Base-by-base conservation (phyloP, 2,113 vertebrate species). In the Grus americana region DNA sequence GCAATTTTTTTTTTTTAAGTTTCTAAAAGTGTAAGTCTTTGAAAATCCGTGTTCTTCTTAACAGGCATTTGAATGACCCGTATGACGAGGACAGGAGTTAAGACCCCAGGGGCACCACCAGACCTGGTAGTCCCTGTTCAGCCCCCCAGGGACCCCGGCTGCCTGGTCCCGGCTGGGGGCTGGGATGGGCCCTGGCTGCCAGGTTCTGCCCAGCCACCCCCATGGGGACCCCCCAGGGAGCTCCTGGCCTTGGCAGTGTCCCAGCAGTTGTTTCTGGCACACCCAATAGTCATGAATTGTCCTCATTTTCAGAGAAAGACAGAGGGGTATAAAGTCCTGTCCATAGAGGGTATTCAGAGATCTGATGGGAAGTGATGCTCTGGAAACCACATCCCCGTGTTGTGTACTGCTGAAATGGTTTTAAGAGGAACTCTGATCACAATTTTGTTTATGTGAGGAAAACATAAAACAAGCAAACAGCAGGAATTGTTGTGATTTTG, bases 101-200 rank as follows among this genome's bases (percentile, higher is more conserved):
- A 52, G 12, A 38, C 20, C 6, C 12, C 10, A 6, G 1, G 2
- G 7, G 3, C 14, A 40, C 19, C 24, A 47, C 13, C 36, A 61
- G 4, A 24, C 30, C 11, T 32, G 20, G 18, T 4, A 46, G 10
- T 18, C 24, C 13, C 12, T 74, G 11, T 7, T 49, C 1, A 2
- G 24, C 14, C 19, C 14, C 20, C 30, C 6, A 7, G 24, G 19
- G 20, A 21, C 29, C 10, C n/a, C 4, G 0, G 6, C 42, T 24
- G 13, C 68, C 47, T 36, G 20, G 16, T 54, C 16, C 47, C 32
- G 57, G 6, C 32, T 36, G 10, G 22, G 29, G 15, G 9, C 12
- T 52, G 47, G 20, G 58, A 63, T 32, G 15, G 49, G 21, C 12
- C 5, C 19, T 8, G 46, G 20, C 44, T 29, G 18, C 30, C 80